phyloP scores from a whole-genome alignment of 2,888 invertebrate genomes.

The Drosophila pegasa region DNA sequence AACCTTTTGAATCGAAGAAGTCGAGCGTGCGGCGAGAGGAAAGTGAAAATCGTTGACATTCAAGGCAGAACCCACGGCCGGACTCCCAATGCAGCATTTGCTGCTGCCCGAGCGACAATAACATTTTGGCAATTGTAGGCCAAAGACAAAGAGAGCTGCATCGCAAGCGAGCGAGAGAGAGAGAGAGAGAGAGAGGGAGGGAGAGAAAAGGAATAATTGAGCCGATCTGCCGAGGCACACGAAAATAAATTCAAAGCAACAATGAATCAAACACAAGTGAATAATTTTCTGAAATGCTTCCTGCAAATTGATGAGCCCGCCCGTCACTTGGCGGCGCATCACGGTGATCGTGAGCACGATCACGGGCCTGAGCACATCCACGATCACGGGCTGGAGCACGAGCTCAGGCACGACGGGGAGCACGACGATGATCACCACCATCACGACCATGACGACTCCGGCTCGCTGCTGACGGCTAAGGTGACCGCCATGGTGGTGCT shows the following conservation, averaged over 20 bases:
- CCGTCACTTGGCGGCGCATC: conserved; percentile 45
- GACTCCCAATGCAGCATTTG: conserved; percentile 39
- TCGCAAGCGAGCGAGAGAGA: background rate
- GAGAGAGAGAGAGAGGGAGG: conserved; percentile 1
- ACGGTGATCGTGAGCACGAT: conserved; percentile 42
- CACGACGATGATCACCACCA: conserved; percentile 59
- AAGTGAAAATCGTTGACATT: conserved; percentile 57
- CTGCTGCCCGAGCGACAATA: conserved; percentile 38
- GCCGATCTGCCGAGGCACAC: conserved; percentile 5
- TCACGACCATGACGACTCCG: conserved; percentile 74
- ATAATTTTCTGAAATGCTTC: conserved; percentile 75
- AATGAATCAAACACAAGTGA: conserved; percentile 76
- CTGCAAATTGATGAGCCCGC: conserved; percentile 75
- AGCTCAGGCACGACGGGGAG: conserved; percentile 35
- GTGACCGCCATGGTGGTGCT: conserved; percentile 92
- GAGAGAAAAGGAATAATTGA: conserved; percentile 13
- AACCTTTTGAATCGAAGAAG: conserved; percentile 42
- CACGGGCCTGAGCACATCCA: conserved; percentile 37
- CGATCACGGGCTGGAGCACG: conserved; percentile 38
- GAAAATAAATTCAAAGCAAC: conserved; percentile 31
- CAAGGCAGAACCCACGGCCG: conserved; percentile 11
- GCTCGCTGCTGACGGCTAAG: conserved; percentile 88
- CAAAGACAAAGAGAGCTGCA: conserved; percentile 37
- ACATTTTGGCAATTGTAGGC: conserved; percentile 53
- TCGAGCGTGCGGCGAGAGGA: conserved; percentile 33